phyloP scores from a whole-genome alignment of 1,140 invertebrate species.

The Manduca sexta region DNA sequence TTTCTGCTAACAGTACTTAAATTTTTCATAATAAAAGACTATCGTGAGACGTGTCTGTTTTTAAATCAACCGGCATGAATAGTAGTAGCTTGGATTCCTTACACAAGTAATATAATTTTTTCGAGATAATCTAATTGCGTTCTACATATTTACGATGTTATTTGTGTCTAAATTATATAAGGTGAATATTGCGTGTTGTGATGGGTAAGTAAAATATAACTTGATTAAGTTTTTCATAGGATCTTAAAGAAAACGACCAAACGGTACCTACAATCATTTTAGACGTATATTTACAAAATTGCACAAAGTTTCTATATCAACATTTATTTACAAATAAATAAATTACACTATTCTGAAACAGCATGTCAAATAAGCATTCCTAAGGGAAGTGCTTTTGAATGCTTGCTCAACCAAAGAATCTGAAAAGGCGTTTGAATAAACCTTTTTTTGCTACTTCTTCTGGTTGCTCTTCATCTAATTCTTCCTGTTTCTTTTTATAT shows the following conservation, averaged over 20 bases:
- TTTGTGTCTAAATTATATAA: too few species aligned
- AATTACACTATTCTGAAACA: constrained; percentile 26
- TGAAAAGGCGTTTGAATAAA: constrained; percentile 38
- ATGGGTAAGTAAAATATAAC: too few species aligned
- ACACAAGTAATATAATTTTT: too few species aligned
- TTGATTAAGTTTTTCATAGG: too few species aligned
- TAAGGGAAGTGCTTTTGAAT: constrained; percentile 38
- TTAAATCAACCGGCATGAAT: too few species aligned
- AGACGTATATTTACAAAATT: constrained; percentile 62
- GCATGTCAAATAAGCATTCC: constrained; percentile 42
- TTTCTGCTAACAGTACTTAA: too few species aligned
- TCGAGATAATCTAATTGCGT: too few species aligned
- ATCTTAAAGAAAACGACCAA: not conserved
- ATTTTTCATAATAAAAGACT: too few species aligned
- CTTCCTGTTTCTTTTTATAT: constrained; percentile 7
- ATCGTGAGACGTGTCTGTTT: too few species aligned
- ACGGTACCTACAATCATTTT: not conserved
- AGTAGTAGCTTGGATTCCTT: too few species aligned
- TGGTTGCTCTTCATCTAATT: constrained; percentile 15
- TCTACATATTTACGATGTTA: too few species aligned
- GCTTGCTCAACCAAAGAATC: constrained; percentile 30
- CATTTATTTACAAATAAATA: constrained; percentile 37
- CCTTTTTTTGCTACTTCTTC: constrained; percentile 13
- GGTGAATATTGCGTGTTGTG: too few species aligned
- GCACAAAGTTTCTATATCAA: constrained; percentile 48